Percentiles rank a stretch among this genome's conserved stretches.
Evolutionary conservation across 2,797 vertebrate genomes (phyloP).

Genomic region (Morus bassanus): DNA sequence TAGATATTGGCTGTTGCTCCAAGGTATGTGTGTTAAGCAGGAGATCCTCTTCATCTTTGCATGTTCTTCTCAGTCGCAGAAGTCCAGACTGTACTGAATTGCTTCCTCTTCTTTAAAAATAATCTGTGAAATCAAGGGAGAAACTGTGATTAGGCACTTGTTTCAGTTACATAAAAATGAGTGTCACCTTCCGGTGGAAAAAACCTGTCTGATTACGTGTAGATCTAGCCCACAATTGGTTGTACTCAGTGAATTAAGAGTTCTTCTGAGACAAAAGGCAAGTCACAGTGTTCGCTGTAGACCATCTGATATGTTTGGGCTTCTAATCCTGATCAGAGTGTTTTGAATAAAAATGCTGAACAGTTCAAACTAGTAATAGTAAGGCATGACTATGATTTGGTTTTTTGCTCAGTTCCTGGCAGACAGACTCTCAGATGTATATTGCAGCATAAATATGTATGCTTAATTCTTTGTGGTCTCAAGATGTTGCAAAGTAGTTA

Average conservation of each 20-base stretch:
- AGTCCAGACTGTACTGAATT: not conserved
- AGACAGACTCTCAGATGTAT: not conserved
- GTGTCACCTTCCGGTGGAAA: not conserved
- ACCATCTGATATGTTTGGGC: not conserved
- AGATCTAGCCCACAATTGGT: not conserved
- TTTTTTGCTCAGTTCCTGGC: not conserved
- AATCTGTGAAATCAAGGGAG: not conserved
- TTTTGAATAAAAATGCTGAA: not conserved
- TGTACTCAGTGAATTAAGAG: not conserved
- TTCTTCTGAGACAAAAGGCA: not conserved
- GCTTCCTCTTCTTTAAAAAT: conserved; percentile 12
- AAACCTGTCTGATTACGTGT: not conserved
- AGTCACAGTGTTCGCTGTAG: not conserved
- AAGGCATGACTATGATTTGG: not conserved
- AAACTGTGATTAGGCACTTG: not conserved
- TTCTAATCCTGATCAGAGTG: not conserved
- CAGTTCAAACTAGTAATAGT: not conserved
- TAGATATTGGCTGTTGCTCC: conserved; percentile 5
- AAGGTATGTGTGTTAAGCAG: not conserved
- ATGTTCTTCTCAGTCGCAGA: not conserved
- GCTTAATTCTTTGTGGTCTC: not conserved
- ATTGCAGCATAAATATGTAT: not conserved
- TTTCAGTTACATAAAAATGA: not conserved
- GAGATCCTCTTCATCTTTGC: conserved; percentile 7
- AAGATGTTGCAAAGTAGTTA: not conserved